Evolutionary conservation across 1,140 invertebrate species (phyloP), one percentile per base, ranked within the genome.

Genomic region (Pogonognathellus flavescens): DNA sequence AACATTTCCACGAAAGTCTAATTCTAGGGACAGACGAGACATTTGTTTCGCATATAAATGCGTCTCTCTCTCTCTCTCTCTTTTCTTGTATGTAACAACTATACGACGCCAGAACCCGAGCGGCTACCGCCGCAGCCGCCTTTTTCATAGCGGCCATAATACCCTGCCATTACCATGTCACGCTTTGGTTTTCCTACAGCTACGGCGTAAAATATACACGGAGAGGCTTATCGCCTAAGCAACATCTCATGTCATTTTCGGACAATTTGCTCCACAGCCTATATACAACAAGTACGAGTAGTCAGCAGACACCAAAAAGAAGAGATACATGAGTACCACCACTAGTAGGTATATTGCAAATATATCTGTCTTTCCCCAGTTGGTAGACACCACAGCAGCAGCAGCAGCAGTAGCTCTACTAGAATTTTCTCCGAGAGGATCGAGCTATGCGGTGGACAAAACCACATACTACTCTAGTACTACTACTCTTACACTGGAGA

Each of bases 201-300:
- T 41, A 41, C 25, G 66, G 14, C 41, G 31, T 50, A 76, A 76
- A 76, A 50, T 76, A 41, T 76, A 76, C 25, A 16, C 22, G 41
- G 25, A 49, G 31, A 76, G 31, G 70, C 70, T 76, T 76, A 76
- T 76, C 70, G 70, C 70, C 70, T 50, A n/a, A 76, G 50, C 31
- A 22, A 81, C 80, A 81, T 81, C 53, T 81, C 80, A 81, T 81
- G 80, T 81, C 80, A 81, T 81, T 81, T 81, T 53, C 80, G 80
- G 50, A 55, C 80, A 81, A 81, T 81, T 81, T 81, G 50, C 53
- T 57, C 80, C 80, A 25, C 20, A 10, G 20, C 31, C 6, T 9
- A 13, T 72, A 50, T 72, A 25, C 9, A 25, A 25, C 60, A 10
- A 25, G 1, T 66, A 14, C 6, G 14, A 55, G 3, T 55, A 25